Evolutionary conservation across 2,888 invertebrate genomes (phyloP).

Genomic region (Apotomis turbidana): DNA sequence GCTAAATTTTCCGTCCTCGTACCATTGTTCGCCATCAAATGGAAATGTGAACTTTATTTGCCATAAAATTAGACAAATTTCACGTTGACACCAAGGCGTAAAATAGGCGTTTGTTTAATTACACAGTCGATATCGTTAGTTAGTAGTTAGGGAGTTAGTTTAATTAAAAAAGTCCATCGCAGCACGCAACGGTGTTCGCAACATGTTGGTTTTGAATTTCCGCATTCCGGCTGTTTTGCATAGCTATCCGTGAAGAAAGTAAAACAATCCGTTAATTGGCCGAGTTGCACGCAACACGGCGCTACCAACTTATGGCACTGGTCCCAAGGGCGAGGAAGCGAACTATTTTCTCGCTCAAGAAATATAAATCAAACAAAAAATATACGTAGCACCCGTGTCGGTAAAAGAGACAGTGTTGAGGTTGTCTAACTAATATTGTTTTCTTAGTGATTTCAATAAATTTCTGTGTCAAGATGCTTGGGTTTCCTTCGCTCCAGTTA

Average conservation of each 20-base stretch:
- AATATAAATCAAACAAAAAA: no score
- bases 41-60: background rate
- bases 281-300: conserved; percentile 14
- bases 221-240: conserved; percentile 15
- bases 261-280: conserved; percentile 21
- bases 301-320: background rate
- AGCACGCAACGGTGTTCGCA: conserved; percentile 26
- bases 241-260: conserved; percentile 17
- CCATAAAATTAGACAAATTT: background rate
- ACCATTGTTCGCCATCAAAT: background rate
- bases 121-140: background rate
- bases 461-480: no score
- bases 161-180: conserved; percentile 26
- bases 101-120: background rate
- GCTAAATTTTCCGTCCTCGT: background rate
- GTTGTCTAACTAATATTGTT: no score
- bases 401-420: no score
- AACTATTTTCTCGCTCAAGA: no score
- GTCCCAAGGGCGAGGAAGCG: no score
- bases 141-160: conserved; percentile 13
- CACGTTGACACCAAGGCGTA: background rate
- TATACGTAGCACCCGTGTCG: no score
- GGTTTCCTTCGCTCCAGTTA: no score
- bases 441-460: no score
- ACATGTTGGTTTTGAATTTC: conserved; percentile 29